Evolutionary conservation across 2,797 vertebrate genomes (phyloP), one percentile per base, ranked within the genome.

Genomic region (Tenualosa thibaudeaui): DNA sequence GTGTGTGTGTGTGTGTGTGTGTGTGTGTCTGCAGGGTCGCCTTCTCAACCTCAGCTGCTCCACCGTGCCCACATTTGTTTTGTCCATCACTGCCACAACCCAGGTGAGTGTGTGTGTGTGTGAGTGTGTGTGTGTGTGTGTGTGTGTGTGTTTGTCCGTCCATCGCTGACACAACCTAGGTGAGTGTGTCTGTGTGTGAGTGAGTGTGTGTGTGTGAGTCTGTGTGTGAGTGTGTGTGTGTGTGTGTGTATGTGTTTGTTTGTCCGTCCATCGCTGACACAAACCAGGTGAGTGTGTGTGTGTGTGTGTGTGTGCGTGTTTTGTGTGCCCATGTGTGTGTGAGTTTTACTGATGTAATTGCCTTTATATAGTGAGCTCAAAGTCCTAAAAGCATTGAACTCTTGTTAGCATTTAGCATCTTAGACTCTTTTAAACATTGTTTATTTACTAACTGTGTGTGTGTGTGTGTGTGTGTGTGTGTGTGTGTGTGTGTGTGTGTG

Each of bases 1-100:
- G 19, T 58, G 56, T n/a, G 56, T 58, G 56, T 62, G 58, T 62
- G n/a, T n/a, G 1, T n/a, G 58, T 68, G 2, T 65, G 7, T 68
- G 26, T 26, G 40, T 15, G 15, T 83, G 31, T 17, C 15, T 54
- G 1, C 89, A 99, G 98, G 98, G 98, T 85, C 98, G 97, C 65
- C 95, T 99, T 86, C 94, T 99, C 88, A 99, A 98, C 91, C 96
- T 99, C 87, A 99, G 98, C 95, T 99, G 98, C 90, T 99, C 98
- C 93, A 99, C 98, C 1, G 98, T 99, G 51, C 98, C 98, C 93
- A 99, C 98, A 12, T 99, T 99, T 3, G 98, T 99, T 87, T 94
- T 99, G 81, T 99, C 98, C 81, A 99, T 99, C 94, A 99, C 98
- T 0, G 98, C 98, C 84, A 99, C 98, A 31, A 99, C 98, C 1